These are phyloP conservation scores for Myotis lucifugus DNA, from an alignment of 2,113 vertebrate genomes.

Conservation along the genomic window DNA sequence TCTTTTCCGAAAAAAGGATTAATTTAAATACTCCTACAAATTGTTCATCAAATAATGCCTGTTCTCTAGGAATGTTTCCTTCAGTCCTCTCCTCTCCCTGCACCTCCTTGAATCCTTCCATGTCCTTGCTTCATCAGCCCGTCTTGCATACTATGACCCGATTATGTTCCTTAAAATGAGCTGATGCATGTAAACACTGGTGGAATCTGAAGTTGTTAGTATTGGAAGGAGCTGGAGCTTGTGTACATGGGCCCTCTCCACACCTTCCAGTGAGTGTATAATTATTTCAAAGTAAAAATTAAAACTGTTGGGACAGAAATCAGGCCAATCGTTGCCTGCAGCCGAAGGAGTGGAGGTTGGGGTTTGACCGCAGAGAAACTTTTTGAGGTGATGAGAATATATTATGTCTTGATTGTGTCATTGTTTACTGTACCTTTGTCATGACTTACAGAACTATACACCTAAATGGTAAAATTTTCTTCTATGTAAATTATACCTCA, in stretches of 20 bases:
- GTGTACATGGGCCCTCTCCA: neutral
- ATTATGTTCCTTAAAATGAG: conserved; percentile 36
- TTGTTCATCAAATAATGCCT: neutral
- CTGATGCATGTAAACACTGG: neutral
- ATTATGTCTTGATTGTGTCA: neutral
- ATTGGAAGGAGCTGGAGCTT: neutral
- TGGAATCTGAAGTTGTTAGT: conserved; percentile 6
- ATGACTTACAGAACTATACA: neutral
- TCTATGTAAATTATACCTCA: neutral
- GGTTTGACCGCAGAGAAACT: neutral
- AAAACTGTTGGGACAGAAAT: neutral
- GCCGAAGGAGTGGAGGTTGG: neutral
- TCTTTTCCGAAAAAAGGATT: neutral
- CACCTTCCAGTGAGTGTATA: neutral
- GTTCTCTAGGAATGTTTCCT: neutral
- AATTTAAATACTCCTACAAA: neutral
- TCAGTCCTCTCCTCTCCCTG: neutral
- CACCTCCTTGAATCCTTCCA: neutral
- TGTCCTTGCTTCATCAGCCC: neutral
- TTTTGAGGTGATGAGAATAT: neutral
- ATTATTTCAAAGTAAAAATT: conserved; percentile 38
- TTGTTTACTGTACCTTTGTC: neutral
- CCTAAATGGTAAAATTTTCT: neutral
- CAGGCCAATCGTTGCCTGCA: neutral
- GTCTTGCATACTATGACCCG: neutral